Evolutionary conservation across 2,797 vertebrate genomes (phyloP), one percentile per base, ranked within the genome.

Genomic region (Sebastes steindachneri): DNA sequence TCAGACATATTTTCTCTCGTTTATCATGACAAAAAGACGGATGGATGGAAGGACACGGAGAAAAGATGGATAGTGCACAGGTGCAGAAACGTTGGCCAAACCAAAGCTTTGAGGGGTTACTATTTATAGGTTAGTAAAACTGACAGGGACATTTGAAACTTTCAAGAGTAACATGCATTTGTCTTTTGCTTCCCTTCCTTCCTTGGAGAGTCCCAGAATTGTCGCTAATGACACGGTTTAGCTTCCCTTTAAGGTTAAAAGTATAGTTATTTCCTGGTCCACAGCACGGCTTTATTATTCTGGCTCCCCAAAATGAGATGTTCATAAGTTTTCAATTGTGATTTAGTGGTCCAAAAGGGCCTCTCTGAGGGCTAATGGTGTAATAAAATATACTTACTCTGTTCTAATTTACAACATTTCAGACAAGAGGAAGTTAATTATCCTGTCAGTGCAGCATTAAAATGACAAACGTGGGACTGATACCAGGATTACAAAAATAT

Each of bases 91-190:
- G 28, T 4, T 45, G 9, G 14, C 45, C 59, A 60, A 31, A 60
- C 10, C 53, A 75, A 75, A 74, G 31, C 17, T 53, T 31, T 25
- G 11, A 48, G 14, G 55, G 57, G 48, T n/a, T 63, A 17, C 25
- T 26, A 67, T 67, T 83, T 45, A 71, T 41, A 51, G 31, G 9
- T 72, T 29, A 67, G 51, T 57, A 77, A 68, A 72, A 71, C 68
- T n/a, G 25, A 65, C 21, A 17, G n/a, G 6, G 19, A 54, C 17
- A 59, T 48, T 28, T 48, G 17, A 68, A 54, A 72, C 37, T 25
- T 28, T 31, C n/a, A 33, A 37, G 10, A 64, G 17, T 10, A 62
- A 48, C 5, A 19, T 11, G 33, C 41, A 57, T 55, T 66, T 45
- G 45, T 63, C 26, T 57, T 68, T 35, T 21, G 12, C 7, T 33